A percentile compares a stretch with the other conserved stretches of the same genome.
These are phyloP conservation scores for Odontomyia ornata DNA, from an alignment of 2,888 invertebrate genomes.

Conservation along the genomic window DNA sequence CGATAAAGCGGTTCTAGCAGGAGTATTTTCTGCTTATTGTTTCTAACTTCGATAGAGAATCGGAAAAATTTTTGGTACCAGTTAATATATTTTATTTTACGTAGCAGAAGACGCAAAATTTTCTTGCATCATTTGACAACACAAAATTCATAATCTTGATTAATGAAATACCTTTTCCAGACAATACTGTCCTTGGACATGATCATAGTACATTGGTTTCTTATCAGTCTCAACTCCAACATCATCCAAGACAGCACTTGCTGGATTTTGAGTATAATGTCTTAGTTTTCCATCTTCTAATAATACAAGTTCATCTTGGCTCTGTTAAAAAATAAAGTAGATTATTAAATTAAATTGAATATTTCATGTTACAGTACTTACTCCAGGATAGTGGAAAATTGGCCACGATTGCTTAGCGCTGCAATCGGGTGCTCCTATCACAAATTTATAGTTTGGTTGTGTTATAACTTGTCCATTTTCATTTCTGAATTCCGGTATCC, in stretches of 20 bases:
- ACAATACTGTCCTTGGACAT: slow-evolving; percentile 80
- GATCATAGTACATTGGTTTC: slow-evolving; percentile 73
- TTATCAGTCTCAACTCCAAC: slow-evolving; percentile 63
- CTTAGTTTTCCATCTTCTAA: slow-evolving; percentile 75
- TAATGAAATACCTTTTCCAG: slow-evolving; percentile 87
- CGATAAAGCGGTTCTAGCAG: too few relatives aligned
- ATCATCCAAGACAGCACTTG: slow-evolving; percentile 57
- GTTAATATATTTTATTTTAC: too few relatives aligned
- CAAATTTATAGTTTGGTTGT: slow-evolving; percentile 68
- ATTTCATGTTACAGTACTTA: slow-evolving; percentile 49
- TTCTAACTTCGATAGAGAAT: too few relatives aligned
- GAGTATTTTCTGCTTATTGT: too few relatives aligned
- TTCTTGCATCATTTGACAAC: too few relatives aligned
- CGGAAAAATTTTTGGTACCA: too few relatives aligned
- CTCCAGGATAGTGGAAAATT: slow-evolving; percentile 68
- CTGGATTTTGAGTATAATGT: slow-evolving; percentile 74
- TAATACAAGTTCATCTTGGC: slow-evolving; percentile 68
- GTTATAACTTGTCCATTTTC: slow-evolving; percentile 69
- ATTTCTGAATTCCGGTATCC: slow-evolving; percentile 72
- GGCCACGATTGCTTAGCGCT: slow-evolving; percentile 75
- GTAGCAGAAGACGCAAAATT: too few relatives aligned
- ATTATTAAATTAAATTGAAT: not conserved
- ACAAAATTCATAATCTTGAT: too few relatives aligned
- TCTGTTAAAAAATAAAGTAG: slow-evolving; percentile 63
- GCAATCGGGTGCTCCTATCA: slow-evolving; percentile 75